Evolutionary conservation across 2,888 invertebrate genomes (phyloP).

Genomic region (Dolomedes plantarius): DNA sequence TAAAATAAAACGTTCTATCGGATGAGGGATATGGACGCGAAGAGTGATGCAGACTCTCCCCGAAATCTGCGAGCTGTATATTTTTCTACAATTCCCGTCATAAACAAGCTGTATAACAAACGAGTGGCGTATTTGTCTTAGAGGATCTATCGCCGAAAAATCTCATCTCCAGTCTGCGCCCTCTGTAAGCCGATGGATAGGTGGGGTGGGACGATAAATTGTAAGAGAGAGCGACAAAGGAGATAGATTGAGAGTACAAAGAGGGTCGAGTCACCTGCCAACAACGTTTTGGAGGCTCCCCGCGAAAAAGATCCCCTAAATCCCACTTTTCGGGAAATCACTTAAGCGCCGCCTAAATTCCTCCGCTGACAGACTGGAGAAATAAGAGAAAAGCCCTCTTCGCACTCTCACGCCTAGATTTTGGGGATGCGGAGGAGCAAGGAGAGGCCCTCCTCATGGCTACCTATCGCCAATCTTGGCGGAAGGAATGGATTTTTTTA

Average conservation of each 20-base stretch:
- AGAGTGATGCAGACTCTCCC: no score
- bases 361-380: conserved; percentile 71
- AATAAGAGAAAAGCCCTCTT: conserved; percentile 55
- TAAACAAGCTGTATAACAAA: conserved; percentile 18
- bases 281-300: conserved; percentile 41
- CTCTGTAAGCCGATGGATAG: neutral
- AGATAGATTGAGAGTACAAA: conserved; percentile 57
- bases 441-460: conserved; percentile 8
- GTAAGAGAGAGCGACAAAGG: conserved; percentile 43
- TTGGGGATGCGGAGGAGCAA: neutral
- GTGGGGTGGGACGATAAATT: conserved; percentile 43
- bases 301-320: conserved; percentile 64
- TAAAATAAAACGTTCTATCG: no score
- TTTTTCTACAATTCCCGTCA: neutral
- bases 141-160: conserved; percentile 18
- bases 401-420: conserved; percentile 24
- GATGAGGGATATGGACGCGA: no score
- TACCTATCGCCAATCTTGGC: neutral
- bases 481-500: no score
- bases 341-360: conserved; percentile 71
- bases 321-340: conserved; percentile 71
- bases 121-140: conserved; percentile 11
- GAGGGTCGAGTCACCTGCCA: conserved; percentile 69
- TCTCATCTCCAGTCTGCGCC: neutral
- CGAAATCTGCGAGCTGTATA: neutral